A percentile compares a stretch with the other conserved stretches of the same genome.
Conservation (phyloP, 2,888 invertebrate genomes). For the Callosobruchus maculatus region DNA sequence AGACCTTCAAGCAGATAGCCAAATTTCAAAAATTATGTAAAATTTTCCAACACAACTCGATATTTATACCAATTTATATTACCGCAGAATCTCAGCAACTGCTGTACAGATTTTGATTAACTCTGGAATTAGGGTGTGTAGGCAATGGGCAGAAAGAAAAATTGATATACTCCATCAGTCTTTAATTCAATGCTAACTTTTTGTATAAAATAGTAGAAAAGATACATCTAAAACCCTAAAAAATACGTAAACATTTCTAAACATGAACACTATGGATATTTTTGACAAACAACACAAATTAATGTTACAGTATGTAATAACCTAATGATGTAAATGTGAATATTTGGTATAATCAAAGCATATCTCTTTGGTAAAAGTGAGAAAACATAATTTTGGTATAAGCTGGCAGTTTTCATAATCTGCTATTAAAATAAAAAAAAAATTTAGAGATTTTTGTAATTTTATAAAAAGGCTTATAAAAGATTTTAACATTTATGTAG, state of each 20-base stretch:
- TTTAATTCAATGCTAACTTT: slow-evolving; percentile 6
- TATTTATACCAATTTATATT: too few relatives aligned
- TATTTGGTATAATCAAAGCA: neutral
- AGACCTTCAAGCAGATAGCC: too few relatives aligned
- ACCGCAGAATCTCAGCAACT: too few relatives aligned
- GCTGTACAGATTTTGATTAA: too few relatives aligned
- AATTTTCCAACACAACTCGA: too few relatives aligned
- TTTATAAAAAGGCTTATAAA: too few relatives aligned
- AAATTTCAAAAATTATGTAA: too few relatives aligned
- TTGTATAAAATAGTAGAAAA: slow-evolving; percentile 9
- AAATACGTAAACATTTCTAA: neutral
- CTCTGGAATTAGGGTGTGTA: too few relatives aligned
- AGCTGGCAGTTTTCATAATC: neutral
- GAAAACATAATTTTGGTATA: neutral
- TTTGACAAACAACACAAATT: neutral
- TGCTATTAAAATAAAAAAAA: neutral
- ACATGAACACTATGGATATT: neutral
- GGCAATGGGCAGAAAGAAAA: too few relatives aligned
- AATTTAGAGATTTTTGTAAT: neutral
- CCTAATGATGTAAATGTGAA: too few relatives aligned
- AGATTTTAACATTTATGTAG: too few relatives aligned
- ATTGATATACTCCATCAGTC: neutral
- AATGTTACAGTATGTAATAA: neutral
- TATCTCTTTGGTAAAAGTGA: neutral
- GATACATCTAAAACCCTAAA: neutral